Evolutionary conservation across 1,140 invertebrate species (phyloP), one percentile per base, ranked within the genome.

Genomic region (Cydia strobilella): DNA sequence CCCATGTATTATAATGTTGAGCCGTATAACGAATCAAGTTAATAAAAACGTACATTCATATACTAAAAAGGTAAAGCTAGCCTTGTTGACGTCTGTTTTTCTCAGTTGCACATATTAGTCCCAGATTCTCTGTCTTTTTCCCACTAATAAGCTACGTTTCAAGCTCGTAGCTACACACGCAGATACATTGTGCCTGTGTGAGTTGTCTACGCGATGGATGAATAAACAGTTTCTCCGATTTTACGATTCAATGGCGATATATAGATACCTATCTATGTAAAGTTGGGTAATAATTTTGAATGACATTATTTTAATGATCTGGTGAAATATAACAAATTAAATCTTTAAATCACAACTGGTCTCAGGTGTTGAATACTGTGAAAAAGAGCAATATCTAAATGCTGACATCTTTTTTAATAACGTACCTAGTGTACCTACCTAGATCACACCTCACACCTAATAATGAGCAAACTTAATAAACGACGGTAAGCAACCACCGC

Each of bases 221-320:
- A 91, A 92, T 92, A 90, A 90, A 91, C 86, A 90, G 90, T 91
- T 90, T 92, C 89, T 90, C 83, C 86, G 86, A 91, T 91, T 92
- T 92, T 90, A 90, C 88, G 89, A 88, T 84, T 90, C 87, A 90
- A 92, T 90, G 89, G 88, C 90, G 85, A 87, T 84, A 87, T 86
- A 90, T 90, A 87, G 86, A 90, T 90, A 87, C 74, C 77, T 88
- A 90, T 90, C 86, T 91, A 88, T 91, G 89, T 86, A 87, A 87
- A 90, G 87, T 89, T 88, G 79, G 81, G 84, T 90, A 88, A 89
- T 90, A 80, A 86, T 90, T 91, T 90, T 83, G 85, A 92, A 90
- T 89, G 15, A 59, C 72, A 73, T 73, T 82, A 81, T 77, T 84
- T 85, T 83, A 89, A 79, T 87, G 81, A 71, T 86, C 73, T 89